Base-by-base conservation (phyloP, 2,888 invertebrate genomes). In the Phaonia tiefii region DNA sequence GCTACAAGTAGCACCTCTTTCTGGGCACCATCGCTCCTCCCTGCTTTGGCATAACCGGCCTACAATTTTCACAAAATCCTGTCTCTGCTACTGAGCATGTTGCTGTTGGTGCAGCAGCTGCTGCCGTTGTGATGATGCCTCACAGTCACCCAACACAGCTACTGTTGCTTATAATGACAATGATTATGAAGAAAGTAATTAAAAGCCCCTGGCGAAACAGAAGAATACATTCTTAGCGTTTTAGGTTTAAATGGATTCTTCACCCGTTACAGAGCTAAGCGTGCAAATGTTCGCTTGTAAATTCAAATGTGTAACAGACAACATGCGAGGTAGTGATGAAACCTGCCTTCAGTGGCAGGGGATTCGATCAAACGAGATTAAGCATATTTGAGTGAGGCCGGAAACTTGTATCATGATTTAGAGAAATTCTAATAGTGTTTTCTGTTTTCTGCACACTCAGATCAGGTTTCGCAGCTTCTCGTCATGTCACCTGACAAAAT, bases 181-280 rank as follows among this genome's bases (percentile, higher is more conserved):
- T 84, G 84, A 79, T 82, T 80, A 83, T 83, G 82, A 79, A 80
- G 84, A 84, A 83, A 79, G 83, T 84, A 84, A 83, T 81, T 82
- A 76, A 83, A 83, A 79, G 82, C 84, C 79, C 65, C 51, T 44
- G 83, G 85, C 83, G 46, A 82, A 73, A 80, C 42, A 60, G 58
- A 70, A 73, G 73, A n/a, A 22, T 51, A 49, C 39, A 13, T 37
- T 63, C 39, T 42, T 63, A 42, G 63, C 39, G 39, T 63, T 39
- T 63, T 63, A 42, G 63, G 20, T 63, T 22, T 76, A 75, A 15
- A 13, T 73, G 31, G 39, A 37, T 79, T 39, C 25, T n/a, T 69
- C 20, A 42, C 42, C n/a, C 37, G 15, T 63, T 42, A 17, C n/a
- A n/a, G 8, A 31, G 54, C 13, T 2, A 26, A 49, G 66, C 46